Percentiles rank a stretch among this genome's conserved stretches.
Conservation (phyloP, 2,113 vertebrate species). For the Antechinus flavipes region DNA sequence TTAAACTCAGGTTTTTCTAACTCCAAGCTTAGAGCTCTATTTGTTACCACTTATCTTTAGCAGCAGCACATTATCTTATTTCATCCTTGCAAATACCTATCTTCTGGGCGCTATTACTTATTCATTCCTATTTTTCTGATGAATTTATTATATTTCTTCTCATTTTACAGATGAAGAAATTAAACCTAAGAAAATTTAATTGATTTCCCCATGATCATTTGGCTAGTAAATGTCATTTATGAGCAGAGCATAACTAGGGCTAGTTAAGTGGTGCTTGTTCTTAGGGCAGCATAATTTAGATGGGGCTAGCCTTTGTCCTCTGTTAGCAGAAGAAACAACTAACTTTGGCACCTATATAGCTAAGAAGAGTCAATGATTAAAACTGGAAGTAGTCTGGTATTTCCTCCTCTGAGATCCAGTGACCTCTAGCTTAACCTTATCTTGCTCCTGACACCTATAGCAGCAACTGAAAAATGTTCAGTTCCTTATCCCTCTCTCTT, state of each 20-base stretch:
- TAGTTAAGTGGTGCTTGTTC: neutral
- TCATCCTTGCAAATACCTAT: neutral
- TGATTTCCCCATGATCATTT: neutral
- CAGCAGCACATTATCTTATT: neutral
- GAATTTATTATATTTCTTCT: neutral
- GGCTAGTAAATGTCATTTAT: neutral
- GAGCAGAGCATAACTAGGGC: neutral
- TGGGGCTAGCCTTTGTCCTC: neutral
- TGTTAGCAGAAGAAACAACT: neutral
- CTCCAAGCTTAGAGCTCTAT: neutral
- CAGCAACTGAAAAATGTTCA: slow-evolving; percentile 8
- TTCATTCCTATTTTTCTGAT: neutral
- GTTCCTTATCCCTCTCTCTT: neutral
- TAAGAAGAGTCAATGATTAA: neutral
- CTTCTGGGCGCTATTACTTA: neutral
- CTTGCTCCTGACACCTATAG: neutral
- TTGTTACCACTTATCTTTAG: neutral
- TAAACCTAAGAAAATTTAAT: neutral
- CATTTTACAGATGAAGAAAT: neutral
- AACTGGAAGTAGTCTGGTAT: neutral
- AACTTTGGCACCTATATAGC: neutral
- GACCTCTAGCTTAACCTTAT: neutral
- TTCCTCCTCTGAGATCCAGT: neutral
- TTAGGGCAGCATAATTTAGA: neutral
- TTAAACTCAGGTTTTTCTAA: neutral